A percentile compares a stretch with the other conserved stretches of the same genome.
These are phyloP conservation scores for Hydropsyche betteni DNA, from an alignment of 2,888 invertebrate genomes.

Conservation along the genomic window DNA sequence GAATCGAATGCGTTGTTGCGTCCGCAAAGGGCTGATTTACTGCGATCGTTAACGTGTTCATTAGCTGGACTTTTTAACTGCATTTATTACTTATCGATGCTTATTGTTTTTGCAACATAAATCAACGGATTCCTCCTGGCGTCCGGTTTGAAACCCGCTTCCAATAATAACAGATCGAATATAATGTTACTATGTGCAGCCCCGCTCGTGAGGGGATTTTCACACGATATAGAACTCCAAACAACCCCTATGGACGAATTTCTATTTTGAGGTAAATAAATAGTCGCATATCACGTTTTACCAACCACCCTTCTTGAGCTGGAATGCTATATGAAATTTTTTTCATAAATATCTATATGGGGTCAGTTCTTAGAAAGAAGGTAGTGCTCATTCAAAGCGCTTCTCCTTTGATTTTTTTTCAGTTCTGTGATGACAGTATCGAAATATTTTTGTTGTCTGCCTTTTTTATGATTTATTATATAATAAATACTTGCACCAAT, in stretches of 20 bases:
- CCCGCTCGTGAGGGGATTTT: not conserved
- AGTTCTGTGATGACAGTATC: too few species aligned
- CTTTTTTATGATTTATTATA: too few species aligned
- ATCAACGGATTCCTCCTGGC: too few species aligned
- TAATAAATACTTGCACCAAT: too few species aligned
- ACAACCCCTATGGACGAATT: not conserved
- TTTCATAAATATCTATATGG: constrained; percentile 21
- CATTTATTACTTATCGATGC: not conserved
- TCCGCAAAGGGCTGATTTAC: constrained; percentile 12
- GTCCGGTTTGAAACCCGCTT: constrained; percentile 13
- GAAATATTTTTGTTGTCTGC: too few species aligned
- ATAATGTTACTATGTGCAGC: constrained; percentile 30
- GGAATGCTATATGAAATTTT: constrained; percentile 7
- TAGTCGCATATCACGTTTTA: constrained; percentile 9
- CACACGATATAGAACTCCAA: not conserved
- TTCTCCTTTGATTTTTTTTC: too few species aligned
- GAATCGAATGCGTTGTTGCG: not conserved
- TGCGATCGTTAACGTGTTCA: constrained; percentile 16
- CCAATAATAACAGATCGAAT: constrained; percentile 33
- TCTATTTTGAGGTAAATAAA: constrained; percentile 34
- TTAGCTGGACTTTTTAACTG: constrained; percentile 3
- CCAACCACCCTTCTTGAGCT: not conserved
- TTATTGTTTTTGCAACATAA: not conserved
- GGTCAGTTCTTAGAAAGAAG: not conserved
- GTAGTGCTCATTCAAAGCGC: not conserved